A percentile compares a stretch with the other conserved stretches of the same genome.
phyloP scores from a whole-genome alignment of 2,888 invertebrate species.

The Ischnus inquisitorius region DNA sequence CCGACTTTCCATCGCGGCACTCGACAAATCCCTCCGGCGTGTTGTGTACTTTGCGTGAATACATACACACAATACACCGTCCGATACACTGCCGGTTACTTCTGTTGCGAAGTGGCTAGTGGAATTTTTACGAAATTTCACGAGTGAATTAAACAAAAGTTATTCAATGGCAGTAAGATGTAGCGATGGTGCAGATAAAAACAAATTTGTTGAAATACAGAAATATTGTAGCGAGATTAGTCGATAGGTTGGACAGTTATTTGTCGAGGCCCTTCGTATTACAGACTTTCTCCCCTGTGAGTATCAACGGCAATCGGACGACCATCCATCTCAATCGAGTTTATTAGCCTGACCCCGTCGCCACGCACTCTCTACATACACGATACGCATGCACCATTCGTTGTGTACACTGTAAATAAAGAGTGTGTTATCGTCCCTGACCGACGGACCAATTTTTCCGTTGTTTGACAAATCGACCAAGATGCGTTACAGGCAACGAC shows the following conservation, averaged over 20 bases:
- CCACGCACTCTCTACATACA: neutral
- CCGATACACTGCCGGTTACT: slow-evolving; percentile 25
- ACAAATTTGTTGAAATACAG: neutral
- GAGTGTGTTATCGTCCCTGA: slow-evolving; percentile 11
- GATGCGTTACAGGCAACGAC: neutral
- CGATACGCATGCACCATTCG: slow-evolving; percentile 30
- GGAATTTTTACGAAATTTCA: slow-evolving; percentile 18
- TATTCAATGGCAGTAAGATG: neutral
- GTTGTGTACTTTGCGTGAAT: slow-evolving; percentile 18
- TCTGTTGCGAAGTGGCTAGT: slow-evolving; percentile 10
- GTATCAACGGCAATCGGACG: slow-evolving; percentile 55
- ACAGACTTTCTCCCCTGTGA: slow-evolving; percentile 13
- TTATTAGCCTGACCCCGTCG: slow-evolving; percentile 57
- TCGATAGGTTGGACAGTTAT: slow-evolving; percentile 1
- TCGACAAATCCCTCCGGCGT: slow-evolving; percentile 59
- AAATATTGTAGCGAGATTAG: slow-evolving; percentile 18
- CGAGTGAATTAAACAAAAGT: neutral
- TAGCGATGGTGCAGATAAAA: neutral
- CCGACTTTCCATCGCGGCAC: slow-evolving; percentile 62
- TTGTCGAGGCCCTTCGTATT: slow-evolving; percentile 40
- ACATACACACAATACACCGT: slow-evolving; percentile 19
- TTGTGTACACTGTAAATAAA: slow-evolving; percentile 11
- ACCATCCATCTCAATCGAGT: slow-evolving; percentile 63
- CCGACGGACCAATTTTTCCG: neutral
- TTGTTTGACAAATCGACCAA: slow-evolving; percentile 16